Evolutionary conservation across 2,113 vertebrate species (phyloP), one percentile per base, ranked within the genome.

Genomic region (Ivindomyrus marchei): DNA sequence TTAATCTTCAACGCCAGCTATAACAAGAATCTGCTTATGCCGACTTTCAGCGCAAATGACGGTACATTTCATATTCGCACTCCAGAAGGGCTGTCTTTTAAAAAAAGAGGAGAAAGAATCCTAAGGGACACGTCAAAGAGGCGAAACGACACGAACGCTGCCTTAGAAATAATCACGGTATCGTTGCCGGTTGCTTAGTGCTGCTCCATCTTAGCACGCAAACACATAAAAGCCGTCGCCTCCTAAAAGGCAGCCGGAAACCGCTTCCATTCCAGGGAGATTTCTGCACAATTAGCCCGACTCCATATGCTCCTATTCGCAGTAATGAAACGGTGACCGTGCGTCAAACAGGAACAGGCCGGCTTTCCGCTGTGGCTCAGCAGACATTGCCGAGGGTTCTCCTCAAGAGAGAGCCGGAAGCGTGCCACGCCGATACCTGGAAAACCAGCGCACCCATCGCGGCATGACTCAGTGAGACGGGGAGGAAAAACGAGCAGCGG

Each of bases 241-340:
- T 24, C n/a, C 84, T 46, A 15, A n/a, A 85, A 85, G 24, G 84
- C 13, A 27, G 46, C n/a, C 10, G 10, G 84, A 85, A 94, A 94
- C 92, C 91, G 91, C 93, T 92, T 95, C 92, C 91, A 93, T 85
- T 93, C 88, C 88, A 90, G 89, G 91, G 89, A 92, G 92, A 92
- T 91, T 92, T 92, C 92, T 91, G 90, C 91, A 90, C 91, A 91
- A 94, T 95, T 93, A 94, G 92, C 92, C 91, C 92, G 93, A 93
- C 92, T 92, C 91, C 93, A 93, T 94, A 86, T 13, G 19, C 49
- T 49, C 46, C n/a, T 27, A 15, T n/a, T 13, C 47, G 10, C 84
- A 86, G 50, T 50, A 50, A 50, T 49, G 45, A 86, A 86, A 50
- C 24, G 84, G 84, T 49, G n/a, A 50, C 84, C 24, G 45, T 15